Evolutionary conservation across 2,113 vertebrate species (phyloP).

Genomic region (Bujurquina vittata): DNA sequence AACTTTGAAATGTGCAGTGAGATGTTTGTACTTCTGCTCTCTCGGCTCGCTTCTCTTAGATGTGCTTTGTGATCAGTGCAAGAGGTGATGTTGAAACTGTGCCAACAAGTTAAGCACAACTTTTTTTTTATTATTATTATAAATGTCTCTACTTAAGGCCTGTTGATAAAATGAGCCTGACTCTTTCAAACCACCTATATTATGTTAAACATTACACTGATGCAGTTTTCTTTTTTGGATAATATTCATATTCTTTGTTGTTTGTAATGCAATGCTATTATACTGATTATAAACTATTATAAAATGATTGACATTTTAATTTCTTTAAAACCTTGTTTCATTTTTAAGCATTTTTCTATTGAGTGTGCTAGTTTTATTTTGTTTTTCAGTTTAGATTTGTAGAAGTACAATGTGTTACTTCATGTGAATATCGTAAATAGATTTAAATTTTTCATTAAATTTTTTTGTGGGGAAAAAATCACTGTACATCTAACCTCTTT

Average conservation of each 20-base stretch:
- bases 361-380: slow-evolving; percentile 25
- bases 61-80: slow-evolving; percentile 41
- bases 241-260: slow-evolving; percentile 60
- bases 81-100: slow-evolving; percentile 49
- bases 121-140: slow-evolving; percentile 18
- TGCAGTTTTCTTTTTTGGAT: slow-evolving; percentile 64
- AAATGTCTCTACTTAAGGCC: slow-evolving; percentile 43
- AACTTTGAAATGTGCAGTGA: slow-evolving; percentile 51
- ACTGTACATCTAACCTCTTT: slow-evolving; percentile 64
- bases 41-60: slow-evolving; percentile 52
- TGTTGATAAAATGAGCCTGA: slow-evolving; percentile 53
- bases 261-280: slow-evolving; percentile 64
- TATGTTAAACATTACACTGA: slow-evolving; percentile 62
- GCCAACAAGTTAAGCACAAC: slow-evolving; percentile 70
- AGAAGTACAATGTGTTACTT: slow-evolving; percentile 61
- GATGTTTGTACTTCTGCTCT: slow-evolving; percentile 48
- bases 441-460: slow-evolving; percentile 64
- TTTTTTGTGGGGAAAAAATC: slow-evolving; percentile 58
- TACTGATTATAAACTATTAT: slow-evolving; percentile 70
- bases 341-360: slow-evolving; percentile 52
- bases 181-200: slow-evolving; percentile 46
- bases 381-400: slow-evolving; percentile 57
- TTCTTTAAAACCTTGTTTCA: slow-evolving; percentile 23
- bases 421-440: slow-evolving; percentile 78
- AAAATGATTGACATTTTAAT: slow-evolving; percentile 49